Evolutionary conservation across 2,797 vertebrate species (phyloP).

Genomic region (Pampus argenteus): DNA sequence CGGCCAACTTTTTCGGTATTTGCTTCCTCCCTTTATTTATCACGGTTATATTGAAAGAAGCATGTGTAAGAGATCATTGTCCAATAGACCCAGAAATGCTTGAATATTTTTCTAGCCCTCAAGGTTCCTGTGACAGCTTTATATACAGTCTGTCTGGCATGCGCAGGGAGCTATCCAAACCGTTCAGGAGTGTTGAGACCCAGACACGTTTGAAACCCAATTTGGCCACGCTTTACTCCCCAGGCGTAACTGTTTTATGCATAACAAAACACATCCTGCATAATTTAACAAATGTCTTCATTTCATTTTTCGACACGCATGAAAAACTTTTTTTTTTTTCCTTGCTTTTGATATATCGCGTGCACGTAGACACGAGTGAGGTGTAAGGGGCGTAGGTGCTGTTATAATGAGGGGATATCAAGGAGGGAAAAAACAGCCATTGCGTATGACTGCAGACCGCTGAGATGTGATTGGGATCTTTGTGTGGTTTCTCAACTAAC

Average conservation of each 20-base stretch:
- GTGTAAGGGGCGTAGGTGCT: conserved; percentile 55
- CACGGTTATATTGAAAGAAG: conserved; percentile 74
- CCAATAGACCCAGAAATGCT: conserved; percentile 75
- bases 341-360: conserved; percentile 13
- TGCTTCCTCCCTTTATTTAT: conserved; percentile 82
- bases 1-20: conserved; percentile 74
- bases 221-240: conserved; percentile 57
- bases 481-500: conserved; percentile 65
- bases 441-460: conserved; percentile 28
- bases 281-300: conserved; percentile 39
- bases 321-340: conserved; percentile 10
- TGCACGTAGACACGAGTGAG: conserved; percentile 36
- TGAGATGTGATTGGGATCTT: conserved; percentile 61
- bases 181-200: conserved; percentile 75
- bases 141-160: conserved; percentile 81
- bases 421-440: conserved; percentile 33
- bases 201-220: conserved; percentile 66
- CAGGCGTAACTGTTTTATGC: conserved; percentile 37
- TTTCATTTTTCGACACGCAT: conserved; percentile 35
- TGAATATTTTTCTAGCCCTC: conserved; percentile 78
- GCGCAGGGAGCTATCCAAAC: conserved; percentile 70
- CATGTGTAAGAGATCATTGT: conserved; percentile 77
- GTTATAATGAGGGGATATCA: conserved; percentile 52
- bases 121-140: conserved; percentile 81
- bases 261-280: conserved; percentile 59